Evolutionary conservation across 1,140 invertebrate genomes (phyloP), one percentile per base, ranked within the genome.

Genomic region (Drosophila erecta): DNA sequence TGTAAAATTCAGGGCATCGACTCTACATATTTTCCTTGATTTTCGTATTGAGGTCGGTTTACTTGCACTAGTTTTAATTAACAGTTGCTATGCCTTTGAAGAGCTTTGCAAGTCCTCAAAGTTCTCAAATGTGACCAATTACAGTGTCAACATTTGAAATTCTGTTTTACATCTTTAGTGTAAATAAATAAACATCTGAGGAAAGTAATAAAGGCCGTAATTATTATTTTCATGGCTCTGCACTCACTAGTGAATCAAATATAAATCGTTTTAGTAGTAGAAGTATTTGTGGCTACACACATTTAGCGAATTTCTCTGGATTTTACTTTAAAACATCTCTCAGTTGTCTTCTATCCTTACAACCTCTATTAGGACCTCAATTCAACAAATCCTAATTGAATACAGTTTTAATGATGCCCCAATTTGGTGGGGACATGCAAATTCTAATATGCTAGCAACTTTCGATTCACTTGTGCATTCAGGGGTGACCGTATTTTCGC

Each of bases 11-110:
- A 54, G 57, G 37, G 44, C 70, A 60, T 24, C 22, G 50, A 50
- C 54, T 54, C 56, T 41, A 56, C 47, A 50, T 43, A 62, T 62
- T 67, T 69, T 27, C 64, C 14, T 41, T 3, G 30, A 3, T 35
- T 44, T 40, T 55, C 12, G 27, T 12, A 4, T 33, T 46, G 22
- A 35, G 14, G 33, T 69, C 10, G 33, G 62, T 35, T 20, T 40
- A 47, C 41, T 56, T 24, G 3, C 41, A 69, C 17, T 22, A 69
- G 62, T 70, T 70, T 69, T 55, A 69, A 69, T 70, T 40, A 69
- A 69, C 50, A 70, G 50, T 37, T 43, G 46, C 59, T 44, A 65
- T 44, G 35, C 44, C 10, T 33, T 33, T 12, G 46, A 44, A 51
- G 24, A 49, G 37, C 59, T 27, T 51, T 51, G 46, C 46, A 67